Evolutionary conservation across 2,888 invertebrate species (phyloP), one percentile per base, ranked within the genome.

Genomic region (Acholoe squamosa): DNA sequence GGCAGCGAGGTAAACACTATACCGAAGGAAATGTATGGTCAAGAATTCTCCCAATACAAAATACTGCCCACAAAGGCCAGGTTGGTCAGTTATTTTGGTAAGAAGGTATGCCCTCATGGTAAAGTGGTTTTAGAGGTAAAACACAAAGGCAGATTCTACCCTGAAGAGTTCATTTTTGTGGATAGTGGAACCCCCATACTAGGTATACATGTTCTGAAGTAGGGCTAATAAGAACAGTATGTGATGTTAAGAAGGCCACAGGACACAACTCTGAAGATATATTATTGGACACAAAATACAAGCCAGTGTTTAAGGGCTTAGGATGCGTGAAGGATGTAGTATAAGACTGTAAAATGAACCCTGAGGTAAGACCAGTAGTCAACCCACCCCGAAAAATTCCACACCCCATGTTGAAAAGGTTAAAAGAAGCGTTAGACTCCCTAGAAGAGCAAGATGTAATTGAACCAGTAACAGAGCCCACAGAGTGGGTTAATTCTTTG

Each of bases 401-500:
- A 76, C 91, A 91, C 89, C 91, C 89, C 31, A 51, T 93, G 22
- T 90, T 89, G 54, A 90, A 91, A 22, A 91, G 91, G 67, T 54
- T 93, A 25, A 92, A 92, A 91, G 84, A 88, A 77, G 92, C 93
- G 89, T 86, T 93, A 25, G 77, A 91, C 16, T 25, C 84, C 22
- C 91, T 93, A 91, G 91, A 92, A 54, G 14, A 84, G 22, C 54
- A 90, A 28, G 71, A 76, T 25, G 91, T 93, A 16, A 92, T 93
- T 25, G 52, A n/a, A 28, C 92, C 91, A 91, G 91, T 93, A 16
- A 89, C 90, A 84, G 91, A 93, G 71, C 93, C 93, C 14, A 93
- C 93, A 71, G 91, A 92, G 52, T 93, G 93, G 93, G 93, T 93
- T 14, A 93, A 89, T 90, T 91, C 90, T n/a, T 31, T 93, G 67